phyloP scores from a whole-genome alignment of 2,113 vertebrate genomes.

The Nycticryphes semicollaris region DNA sequence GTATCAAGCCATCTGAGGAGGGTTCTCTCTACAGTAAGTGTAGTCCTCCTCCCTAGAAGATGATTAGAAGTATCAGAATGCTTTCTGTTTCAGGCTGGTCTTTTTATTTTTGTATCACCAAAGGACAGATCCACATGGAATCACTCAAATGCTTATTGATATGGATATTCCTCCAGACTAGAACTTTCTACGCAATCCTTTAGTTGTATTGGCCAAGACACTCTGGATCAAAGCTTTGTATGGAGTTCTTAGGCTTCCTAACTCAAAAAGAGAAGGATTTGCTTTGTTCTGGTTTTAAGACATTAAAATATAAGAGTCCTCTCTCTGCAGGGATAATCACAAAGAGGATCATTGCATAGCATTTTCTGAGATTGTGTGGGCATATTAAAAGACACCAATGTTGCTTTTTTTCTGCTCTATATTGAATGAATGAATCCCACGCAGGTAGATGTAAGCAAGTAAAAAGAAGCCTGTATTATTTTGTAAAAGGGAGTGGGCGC shows the following conservation, averaged over 20 bases:
- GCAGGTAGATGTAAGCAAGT: background rate
- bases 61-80: background rate
- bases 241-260: background rate
- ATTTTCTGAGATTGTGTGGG: background rate
- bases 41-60: background rate
- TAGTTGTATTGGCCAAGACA: background rate
- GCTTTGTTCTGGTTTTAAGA: background rate
- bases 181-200: background rate
- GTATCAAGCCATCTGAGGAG: background rate
- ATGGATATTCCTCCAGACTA: background rate
- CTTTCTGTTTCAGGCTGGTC: background rate
- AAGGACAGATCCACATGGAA: background rate
- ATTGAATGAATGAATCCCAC: background rate
- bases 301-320: background rate
- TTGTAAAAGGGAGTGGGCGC: background rate
- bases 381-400: background rate
- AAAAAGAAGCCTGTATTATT: background rate
- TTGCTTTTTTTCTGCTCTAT: background rate
- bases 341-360: background rate
- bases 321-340: background rate
- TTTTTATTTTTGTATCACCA: background rate
- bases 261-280: background rate
- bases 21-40: background rate
- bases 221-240: background rate
- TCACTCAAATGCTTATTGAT: background rate